Evolutionary conservation across 2,888 invertebrate genomes (phyloP), one percentile per base, ranked within the genome.

Genomic region (Pristionchus maxplancki): DNA sequence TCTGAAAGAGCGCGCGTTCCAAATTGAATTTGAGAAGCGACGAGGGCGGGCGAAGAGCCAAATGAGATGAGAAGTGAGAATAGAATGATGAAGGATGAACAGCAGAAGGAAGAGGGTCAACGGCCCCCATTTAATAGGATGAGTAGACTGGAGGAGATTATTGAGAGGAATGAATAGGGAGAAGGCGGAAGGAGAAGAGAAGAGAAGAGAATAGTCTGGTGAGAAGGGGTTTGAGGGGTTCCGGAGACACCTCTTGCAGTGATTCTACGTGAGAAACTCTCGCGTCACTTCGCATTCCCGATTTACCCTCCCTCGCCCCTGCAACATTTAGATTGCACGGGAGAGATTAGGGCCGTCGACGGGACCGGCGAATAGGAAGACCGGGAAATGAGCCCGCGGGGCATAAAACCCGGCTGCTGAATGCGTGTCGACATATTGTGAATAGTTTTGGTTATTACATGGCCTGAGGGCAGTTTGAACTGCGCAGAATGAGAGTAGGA

Each of bases 331-430:
- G 44, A 48, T 48, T 78, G 78, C 78, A 78, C 11, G 11, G 24
- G 37, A 34, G 15, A 78, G 78, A 78, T 78, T 78, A 48, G 44
- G 40, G 34, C 5, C 64, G 28, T 20, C 50, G 67, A 74, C 20
- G 40, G n/a, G n/a, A 78, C 78, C 20, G n/a, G 44, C 20, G n/a
- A 40, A 78, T 20, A 48, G 78, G 28, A 78, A 28, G 44, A 78
- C 44, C 44, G 78, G 78, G 78, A 78, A 78, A 78, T 78, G 78
- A 78, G 78, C 78, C 44, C 40, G 78, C 78, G 78, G 78, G 78
- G 78, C 78, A 78, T 78, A 74, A 74, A 74, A 74, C 71, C 71
- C 71, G 40, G n/a, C 78, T 40, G 44, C 78, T n/a, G n/a, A 58
- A 78, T 40, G 17, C 13, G 17, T 24, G 58, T n/a, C 40, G 78